Conservation (phyloP, 2,888 invertebrate genomes). For the Megalurothrips usitatus region DNA sequence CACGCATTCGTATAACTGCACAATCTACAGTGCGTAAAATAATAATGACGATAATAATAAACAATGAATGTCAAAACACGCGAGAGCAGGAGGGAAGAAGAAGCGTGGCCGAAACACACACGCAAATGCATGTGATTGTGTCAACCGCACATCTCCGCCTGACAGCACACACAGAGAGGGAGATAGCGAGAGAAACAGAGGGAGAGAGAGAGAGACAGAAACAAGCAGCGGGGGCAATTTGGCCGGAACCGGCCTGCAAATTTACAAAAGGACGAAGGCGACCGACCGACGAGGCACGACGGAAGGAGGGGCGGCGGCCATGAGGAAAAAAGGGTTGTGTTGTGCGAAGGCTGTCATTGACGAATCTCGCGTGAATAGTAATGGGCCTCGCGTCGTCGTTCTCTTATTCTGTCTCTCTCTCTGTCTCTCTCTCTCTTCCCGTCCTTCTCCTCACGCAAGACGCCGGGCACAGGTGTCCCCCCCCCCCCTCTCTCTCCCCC, state of each 20-base stretch:
- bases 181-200: too few relatives aligned
- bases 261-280: slow-evolving; percentile 13
- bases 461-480: not conserved
- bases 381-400: not conserved
- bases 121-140: slow-evolving; percentile 6
- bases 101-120: too few relatives aligned
- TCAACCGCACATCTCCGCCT: too few relatives aligned
- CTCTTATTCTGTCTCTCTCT: not conserved
- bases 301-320: too few relatives aligned
- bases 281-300: not conserved
- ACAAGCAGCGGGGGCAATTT: not conserved
- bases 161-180: too few relatives aligned
- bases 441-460: not conserved
- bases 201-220: too few relatives aligned
- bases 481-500: too few relatives aligned
- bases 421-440: not conserved
- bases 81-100: too few relatives aligned
- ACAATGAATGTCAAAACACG: too few relatives aligned
- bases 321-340: not conserved
- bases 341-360: not conserved
- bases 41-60: too few relatives aligned
- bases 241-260: not conserved
- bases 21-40: too few relatives aligned
- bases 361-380: slow-evolving; percentile 16
- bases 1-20: too few relatives aligned